Evolutionary conservation across 2,113 vertebrate species (phyloP), one percentile per base, ranked within the genome.

Genomic region (Leucosticte australis): DNA sequence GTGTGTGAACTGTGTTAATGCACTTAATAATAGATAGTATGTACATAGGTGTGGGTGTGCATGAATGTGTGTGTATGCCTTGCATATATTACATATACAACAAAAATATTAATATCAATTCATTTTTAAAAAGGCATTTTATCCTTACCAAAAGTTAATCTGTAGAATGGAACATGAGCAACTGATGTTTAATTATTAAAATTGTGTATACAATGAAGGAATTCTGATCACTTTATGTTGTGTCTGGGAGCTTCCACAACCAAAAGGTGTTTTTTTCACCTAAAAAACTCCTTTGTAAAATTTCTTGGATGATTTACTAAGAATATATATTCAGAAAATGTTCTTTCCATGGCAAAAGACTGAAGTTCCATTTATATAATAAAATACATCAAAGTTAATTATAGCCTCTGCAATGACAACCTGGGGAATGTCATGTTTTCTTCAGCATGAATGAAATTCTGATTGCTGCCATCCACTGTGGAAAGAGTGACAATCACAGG

Each of bases 361-460:
- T 84, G 47, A 80, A 92, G 41, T 70, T 94, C 47, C 33, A 57
- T 92, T 92, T 88, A 77, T 81, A 70, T 91, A 93, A 83, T 65
- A 37, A 87, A 94, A 90, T 42, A 85, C 60, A 95, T 95, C 56
- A 90, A 95, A 92, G 31, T 83, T 68, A 86, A 83, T 90, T 88
- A 91, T 35, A 92, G 52, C 24, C 68, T 50, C 39, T 49, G 50
- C 76, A 90, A 65, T 89, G 92, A 92, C 92, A 97, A 90, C 44
- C 50, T 75, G 26, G 26, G 52, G 68, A 76, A 44, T 69, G 67
- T 56, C 74, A 88, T 31, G 16, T 73, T 86, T 91, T 92, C 63
- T 88, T 80, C 83, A 96, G 39, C 84, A 65, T 89, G 95, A 97
- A 98, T 97, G 96, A 97, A 96, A 97, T 94, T 94, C 81, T 96